Conservation (phyloP, 2,888 invertebrate genomes). For the Zhengitettix transpicula region DNA sequence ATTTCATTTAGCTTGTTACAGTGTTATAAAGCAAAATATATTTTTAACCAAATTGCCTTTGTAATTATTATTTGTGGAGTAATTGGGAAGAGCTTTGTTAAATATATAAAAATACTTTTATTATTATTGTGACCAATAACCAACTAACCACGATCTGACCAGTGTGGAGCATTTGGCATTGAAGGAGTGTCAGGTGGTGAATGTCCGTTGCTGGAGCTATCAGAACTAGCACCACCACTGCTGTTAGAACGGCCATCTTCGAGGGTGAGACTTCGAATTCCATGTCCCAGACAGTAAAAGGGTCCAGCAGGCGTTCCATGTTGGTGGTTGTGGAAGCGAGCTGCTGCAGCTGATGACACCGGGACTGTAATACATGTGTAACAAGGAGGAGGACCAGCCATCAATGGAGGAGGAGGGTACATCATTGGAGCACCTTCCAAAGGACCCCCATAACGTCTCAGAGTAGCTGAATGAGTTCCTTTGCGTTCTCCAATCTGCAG, state of each 20-base stretch:
- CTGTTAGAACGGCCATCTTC: conserved; percentile 32
- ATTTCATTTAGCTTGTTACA: too few species aligned
- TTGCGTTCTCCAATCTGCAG: too few species aligned
- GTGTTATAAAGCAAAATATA: too few species aligned
- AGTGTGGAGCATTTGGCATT: conserved; percentile 7
- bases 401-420: conserved; percentile 23
- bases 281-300: conserved; percentile 27
- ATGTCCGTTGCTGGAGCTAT: conserved; percentile 32
- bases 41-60: too few species aligned
- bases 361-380: conserved; percentile 24
- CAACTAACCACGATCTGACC: conserved; percentile 7
- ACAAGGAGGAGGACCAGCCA: conserved; percentile 23
- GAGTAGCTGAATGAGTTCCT: too few species aligned
- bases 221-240: conserved; percentile 31
- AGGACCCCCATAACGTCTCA: background rate
- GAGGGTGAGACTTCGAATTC: conserved; percentile 29
- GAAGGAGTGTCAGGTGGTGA: conserved; percentile 37
- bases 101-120: too few species aligned
- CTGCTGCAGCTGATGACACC: conserved; percentile 14
- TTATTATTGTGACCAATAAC: too few species aligned
- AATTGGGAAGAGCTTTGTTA: too few species aligned
- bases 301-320: background rate
- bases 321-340: background rate
- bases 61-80: too few species aligned
- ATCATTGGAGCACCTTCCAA: conserved; percentile 18